These are phyloP conservation scores for Cyanocitta stelleri DNA, from an alignment of 2,113 vertebrate genomes.

Conservation along the genomic window DNA sequence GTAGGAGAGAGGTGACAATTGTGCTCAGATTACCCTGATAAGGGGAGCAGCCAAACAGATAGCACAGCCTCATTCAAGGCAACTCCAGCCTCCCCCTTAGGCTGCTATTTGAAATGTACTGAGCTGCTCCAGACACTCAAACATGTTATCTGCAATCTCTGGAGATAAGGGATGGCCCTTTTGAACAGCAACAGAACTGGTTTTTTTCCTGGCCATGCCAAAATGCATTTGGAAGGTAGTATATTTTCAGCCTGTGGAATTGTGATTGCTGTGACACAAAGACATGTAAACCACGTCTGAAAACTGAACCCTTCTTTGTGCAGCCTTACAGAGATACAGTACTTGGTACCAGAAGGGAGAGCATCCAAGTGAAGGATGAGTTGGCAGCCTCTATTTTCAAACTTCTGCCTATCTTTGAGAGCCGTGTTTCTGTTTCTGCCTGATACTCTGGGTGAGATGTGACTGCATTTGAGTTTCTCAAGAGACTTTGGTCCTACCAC, in stretches of 20 bases:
- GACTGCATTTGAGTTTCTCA: not conserved
- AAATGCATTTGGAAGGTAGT: not conserved
- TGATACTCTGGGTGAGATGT: not conserved
- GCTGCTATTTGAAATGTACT: not conserved
- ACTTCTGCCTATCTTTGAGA: not conserved
- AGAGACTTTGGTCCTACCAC: not conserved
- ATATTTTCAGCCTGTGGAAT: not conserved
- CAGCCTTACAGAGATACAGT: not conserved
- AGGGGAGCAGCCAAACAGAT: not conserved
- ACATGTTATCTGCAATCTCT: not conserved
- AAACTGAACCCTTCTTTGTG: not conserved
- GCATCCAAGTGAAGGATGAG: not conserved
- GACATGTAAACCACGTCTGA: not conserved
- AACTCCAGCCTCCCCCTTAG: not conserved
- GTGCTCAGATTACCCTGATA: not conserved
- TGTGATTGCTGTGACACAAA: not conserved
- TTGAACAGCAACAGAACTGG: not conserved
- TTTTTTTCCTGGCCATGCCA: not conserved
- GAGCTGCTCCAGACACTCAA: not conserved
- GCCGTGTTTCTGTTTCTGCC: not conserved
- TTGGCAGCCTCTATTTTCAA: not conserved
- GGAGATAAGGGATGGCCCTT: not conserved
- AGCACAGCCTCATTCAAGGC: not conserved
- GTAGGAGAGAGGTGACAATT: not conserved
- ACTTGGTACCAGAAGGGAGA: not conserved